These are phyloP conservation scores for Mimachlamys varia DNA, from an alignment of 2,888 invertebrate species.

Conservation along the genomic window DNA sequence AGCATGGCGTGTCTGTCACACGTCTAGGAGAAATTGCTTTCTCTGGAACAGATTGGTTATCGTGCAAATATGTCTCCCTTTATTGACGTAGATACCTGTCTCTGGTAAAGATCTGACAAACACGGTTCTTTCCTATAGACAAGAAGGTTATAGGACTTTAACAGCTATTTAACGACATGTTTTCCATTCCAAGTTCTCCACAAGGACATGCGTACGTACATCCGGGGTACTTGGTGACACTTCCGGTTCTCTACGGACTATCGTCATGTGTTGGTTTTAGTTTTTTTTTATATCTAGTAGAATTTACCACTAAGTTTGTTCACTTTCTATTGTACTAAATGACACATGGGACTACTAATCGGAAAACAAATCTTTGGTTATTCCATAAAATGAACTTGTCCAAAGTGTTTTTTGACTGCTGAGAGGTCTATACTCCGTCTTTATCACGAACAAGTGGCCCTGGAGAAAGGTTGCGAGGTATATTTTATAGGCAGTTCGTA, in stretches of 20 bases:
- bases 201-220: background rate
- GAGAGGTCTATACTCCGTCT: too few species aligned
- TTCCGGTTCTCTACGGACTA: background rate
- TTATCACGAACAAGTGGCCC: too few species aligned
- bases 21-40: background rate
- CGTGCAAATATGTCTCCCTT: background rate
- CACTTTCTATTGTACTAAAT: too few species aligned
- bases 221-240: background rate
- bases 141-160: background rate
- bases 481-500: too few species aligned
- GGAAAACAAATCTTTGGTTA: too few species aligned
- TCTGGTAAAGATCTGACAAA: background rate
- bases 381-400: too few species aligned
- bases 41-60: background rate
- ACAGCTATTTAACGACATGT: background rate
- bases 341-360: too few species aligned
- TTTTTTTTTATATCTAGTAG: too few species aligned
- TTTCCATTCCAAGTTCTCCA: background rate
- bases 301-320: too few species aligned
- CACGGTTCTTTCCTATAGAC: background rate
- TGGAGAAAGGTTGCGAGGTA: too few species aligned
- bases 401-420: too few species aligned
- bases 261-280: too few species aligned
- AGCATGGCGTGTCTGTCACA: background rate
- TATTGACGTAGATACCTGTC: background rate